phyloP scores from a whole-genome alignment of 2,888 invertebrate genomes.

The Slavum lentiscoides region DNA sequence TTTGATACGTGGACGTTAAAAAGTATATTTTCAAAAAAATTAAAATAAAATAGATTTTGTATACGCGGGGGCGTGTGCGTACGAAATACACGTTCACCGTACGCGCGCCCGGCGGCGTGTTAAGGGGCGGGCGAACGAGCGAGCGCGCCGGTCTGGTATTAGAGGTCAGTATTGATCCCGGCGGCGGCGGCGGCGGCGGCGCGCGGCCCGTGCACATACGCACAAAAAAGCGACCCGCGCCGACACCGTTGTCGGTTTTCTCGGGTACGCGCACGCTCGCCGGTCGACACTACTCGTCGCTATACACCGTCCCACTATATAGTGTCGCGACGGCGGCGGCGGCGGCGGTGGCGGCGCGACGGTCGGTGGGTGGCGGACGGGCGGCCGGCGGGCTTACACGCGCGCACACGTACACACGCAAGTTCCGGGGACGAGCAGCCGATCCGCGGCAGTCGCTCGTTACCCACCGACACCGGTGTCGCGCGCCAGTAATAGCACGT shows the following conservation, averaged over 20 bases:
- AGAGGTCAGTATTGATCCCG: constrained; percentile 51
- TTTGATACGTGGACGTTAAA: too few species aligned
- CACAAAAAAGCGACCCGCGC: not conserved
- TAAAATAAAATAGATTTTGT: not conserved
- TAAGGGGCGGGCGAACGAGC: not conserved
- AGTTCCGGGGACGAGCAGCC: constrained; percentile 52
- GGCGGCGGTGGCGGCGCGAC: constrained; percentile 2
- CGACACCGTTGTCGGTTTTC: constrained; percentile 42
- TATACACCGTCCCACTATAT: too few species aligned
- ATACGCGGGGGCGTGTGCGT: not conserved
- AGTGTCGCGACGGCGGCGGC: too few species aligned
- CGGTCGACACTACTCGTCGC: not conserved
- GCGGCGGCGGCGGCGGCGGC: constrained; percentile 49
- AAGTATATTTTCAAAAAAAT: not conserved
- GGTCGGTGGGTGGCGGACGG: not conserved
- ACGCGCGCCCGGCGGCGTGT: not conserved
- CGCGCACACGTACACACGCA: constrained; percentile 12
- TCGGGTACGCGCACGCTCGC: not conserved
- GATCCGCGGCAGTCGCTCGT: constrained; percentile 52
- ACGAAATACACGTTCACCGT: too few species aligned
- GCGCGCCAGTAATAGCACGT: not conserved
- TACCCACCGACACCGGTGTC: constrained; percentile 47
- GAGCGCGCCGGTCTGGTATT: constrained; percentile 45
- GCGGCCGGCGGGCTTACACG: not conserved
- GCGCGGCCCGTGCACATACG: constrained; percentile 31